Evolutionary conservation across 2,888 invertebrate species (phyloP).

Genomic region (Dastarcus helophoroides): DNA sequence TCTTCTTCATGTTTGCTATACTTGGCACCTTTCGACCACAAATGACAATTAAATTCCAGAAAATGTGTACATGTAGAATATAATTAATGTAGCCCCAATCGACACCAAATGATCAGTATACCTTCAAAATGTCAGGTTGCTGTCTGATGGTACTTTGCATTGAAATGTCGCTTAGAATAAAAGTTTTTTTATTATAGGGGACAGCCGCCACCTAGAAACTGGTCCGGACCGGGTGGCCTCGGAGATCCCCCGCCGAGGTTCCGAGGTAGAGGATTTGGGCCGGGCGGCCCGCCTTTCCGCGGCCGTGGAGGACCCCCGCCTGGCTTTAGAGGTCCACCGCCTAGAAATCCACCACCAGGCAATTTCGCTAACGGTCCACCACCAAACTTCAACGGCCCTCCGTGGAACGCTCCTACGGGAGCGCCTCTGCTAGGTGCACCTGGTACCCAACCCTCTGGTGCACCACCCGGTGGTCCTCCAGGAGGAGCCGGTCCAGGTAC

Average conservation of each 20-base stretch:
- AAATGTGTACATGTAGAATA: too few relatives aligned
- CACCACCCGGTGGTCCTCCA: too few relatives aligned
- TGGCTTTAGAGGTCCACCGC: slow-evolving; percentile 42
- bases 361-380: slow-evolving; percentile 42
- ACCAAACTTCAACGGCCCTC: slow-evolving; percentile 45
- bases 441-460: too few relatives aligned
- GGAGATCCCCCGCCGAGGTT: slow-evolving; percentile 53
- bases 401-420: slow-evolving; percentile 55
- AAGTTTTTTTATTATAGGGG: slow-evolving; percentile 20
- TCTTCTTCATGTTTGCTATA: too few relatives aligned
- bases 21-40: too few relatives aligned
- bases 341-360: slow-evolving; percentile 37
- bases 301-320: slow-evolving; percentile 43
- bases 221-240: slow-evolving; percentile 36
- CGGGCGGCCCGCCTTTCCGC: slow-evolving; percentile 36
- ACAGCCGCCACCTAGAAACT: slow-evolving; percentile 26
- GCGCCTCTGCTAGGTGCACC: slow-evolving; percentile 30
- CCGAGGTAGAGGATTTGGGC: slow-evolving; percentile 55
- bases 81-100: too few relatives aligned
- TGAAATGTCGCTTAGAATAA: slow-evolving; percentile 6
- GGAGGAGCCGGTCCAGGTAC: too few relatives aligned
- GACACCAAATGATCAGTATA: too few relatives aligned
- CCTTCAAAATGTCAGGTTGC: too few relatives aligned
- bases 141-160: neutral
- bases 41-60: too few relatives aligned